phyloP scores from a whole-genome alignment of 2,888 invertebrate species.

The Drosophila putrida region DNA sequence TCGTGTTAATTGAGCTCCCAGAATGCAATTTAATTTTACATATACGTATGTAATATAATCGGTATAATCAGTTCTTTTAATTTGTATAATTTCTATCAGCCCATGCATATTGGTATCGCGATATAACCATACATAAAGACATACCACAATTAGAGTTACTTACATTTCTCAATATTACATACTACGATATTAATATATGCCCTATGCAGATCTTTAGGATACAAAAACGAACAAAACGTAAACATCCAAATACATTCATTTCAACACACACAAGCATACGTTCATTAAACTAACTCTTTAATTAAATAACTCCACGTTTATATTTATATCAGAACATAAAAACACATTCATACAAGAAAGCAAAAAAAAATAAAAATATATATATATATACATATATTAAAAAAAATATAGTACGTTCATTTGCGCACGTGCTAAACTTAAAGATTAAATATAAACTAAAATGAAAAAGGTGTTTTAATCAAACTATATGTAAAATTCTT shows the following conservation, averaged over 20 bases:
- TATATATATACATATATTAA: slow-evolving; percentile 58
- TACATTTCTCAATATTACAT: slow-evolving; percentile 41
- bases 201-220: slow-evolving; percentile 47
- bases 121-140: slow-evolving; percentile 31
- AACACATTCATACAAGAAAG: slow-evolving; percentile 43
- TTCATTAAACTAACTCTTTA: slow-evolving; percentile 45
- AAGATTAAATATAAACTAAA: slow-evolving; percentile 55
- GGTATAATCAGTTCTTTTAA: slow-evolving; percentile 19
- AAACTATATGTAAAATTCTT: no score
- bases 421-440: slow-evolving; percentile 70
- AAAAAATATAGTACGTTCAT: slow-evolving; percentile 57
- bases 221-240: slow-evolving; percentile 38
- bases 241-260: slow-evolving; percentile 47
- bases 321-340: slow-evolving; percentile 53
- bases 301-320: slow-evolving; percentile 53
- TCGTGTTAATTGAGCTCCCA: slow-evolving; percentile 21
- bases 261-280: slow-evolving; percentile 35
- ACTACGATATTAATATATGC: slow-evolving; percentile 54
- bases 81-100: slow-evolving; percentile 23
- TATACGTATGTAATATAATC: slow-evolving; percentile 35
- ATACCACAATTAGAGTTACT: slow-evolving; percentile 40
- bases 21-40: slow-evolving; percentile 39
- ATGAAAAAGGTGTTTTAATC: slow-evolving; percentile 22
- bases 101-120: slow-evolving; percentile 25
- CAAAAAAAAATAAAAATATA: slow-evolving; percentile 11